Base-by-base conservation (phyloP, 1,140 invertebrate genomes). In the Diploscapter pachys region DNA sequence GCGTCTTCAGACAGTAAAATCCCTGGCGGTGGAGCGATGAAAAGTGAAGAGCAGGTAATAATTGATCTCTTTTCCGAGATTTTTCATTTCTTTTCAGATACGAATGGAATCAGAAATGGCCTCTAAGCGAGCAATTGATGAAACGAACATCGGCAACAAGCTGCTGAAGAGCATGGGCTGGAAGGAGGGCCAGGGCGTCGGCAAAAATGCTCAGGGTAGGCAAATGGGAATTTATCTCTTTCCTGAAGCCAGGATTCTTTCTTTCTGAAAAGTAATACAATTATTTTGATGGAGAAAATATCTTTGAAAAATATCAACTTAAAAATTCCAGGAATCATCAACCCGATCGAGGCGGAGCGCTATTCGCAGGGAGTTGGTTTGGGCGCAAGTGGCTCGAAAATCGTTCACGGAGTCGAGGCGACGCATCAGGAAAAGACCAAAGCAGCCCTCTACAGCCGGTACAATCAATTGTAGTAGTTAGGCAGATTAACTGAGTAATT, bases 131-230 rank as follows among this genome's bases (percentile, higher is more conserved):
- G 81, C 82, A 3, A 66, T 83, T 53, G 82, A 83, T 57, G 79
- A 75, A 5, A 67, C 75, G 5, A 83, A 83, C 86, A 91, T 95
- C 80, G 94, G 94, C 2, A 96, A 92, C 87, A 92, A 93, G 86
- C 88, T 99, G 80, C 86, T 99, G 61, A 94, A 98, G 87, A 97
- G 95, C 87, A 98, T 98, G 96, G 96, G 96, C 0, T 99, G 96
- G 96, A 92, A 91, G 4, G 93, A 95, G 86, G 96, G 96, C 2
- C 91, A 93, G 89, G 96, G 96, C 0, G 87, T 98, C 8, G 96
- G 96, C 4, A 93, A 92, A 85, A 89, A 90, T 54, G 93, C 94
- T 85, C 95, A 98, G 88, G 95, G 95, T 80, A 53, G 8, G 51
- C 65, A 3, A 6, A 8, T 63, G 2, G 51, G 62, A 3, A 49